Evolutionary conservation across 1,140 invertebrate genomes (phyloP).

Genomic region (Contarinia nasturtii): DNA sequence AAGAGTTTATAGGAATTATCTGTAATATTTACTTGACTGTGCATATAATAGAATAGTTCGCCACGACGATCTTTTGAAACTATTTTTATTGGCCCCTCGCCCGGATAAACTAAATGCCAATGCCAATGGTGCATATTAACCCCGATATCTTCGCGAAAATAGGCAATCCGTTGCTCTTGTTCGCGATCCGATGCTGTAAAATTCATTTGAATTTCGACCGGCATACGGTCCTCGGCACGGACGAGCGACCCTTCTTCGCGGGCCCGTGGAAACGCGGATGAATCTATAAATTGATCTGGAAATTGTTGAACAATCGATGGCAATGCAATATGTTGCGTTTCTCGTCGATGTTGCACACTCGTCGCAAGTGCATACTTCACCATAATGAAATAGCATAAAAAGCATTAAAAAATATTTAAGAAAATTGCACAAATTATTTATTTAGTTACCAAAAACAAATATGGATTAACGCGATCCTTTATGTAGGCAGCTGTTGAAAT

Average conservation of each 20-base stretch:
- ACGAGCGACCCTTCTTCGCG: slow-evolving; percentile 26
- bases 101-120: slow-evolving; percentile 34
- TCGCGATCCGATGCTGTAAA: slow-evolving; percentile 45
- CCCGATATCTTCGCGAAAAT: slow-evolving; percentile 44
- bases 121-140: slow-evolving; percentile 41
- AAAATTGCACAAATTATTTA: background rate
- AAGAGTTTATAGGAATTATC: slow-evolving; percentile 8
- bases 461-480: slow-evolving; percentile 26
- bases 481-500: slow-evolving; percentile 15
- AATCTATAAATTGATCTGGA: slow-evolving; percentile 33
- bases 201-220: slow-evolving; percentile 40
- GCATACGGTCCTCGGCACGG: slow-evolving; percentile 12
- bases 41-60: slow-evolving; percentile 41
- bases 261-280: slow-evolving; percentile 27
- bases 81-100: slow-evolving; percentile 17
- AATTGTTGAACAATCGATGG: slow-evolving; percentile 33
- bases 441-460: slow-evolving; percentile 17
- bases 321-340: slow-evolving; percentile 28
- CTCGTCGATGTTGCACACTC: slow-evolving; percentile 24
- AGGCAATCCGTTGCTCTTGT: slow-evolving; percentile 40
- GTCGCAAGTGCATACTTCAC: slow-evolving; percentile 20
- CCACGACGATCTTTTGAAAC: slow-evolving; percentile 35
- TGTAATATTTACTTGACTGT: slow-evolving; percentile 28
- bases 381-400: slow-evolving; percentile 50
- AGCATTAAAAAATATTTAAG: slow-evolving; percentile 37